Percentiles rank a stretch among this genome's conserved stretches.
Evolutionary conservation across 1,140 invertebrate species (phyloP).

Genomic region (Drosophila miranda): DNA sequence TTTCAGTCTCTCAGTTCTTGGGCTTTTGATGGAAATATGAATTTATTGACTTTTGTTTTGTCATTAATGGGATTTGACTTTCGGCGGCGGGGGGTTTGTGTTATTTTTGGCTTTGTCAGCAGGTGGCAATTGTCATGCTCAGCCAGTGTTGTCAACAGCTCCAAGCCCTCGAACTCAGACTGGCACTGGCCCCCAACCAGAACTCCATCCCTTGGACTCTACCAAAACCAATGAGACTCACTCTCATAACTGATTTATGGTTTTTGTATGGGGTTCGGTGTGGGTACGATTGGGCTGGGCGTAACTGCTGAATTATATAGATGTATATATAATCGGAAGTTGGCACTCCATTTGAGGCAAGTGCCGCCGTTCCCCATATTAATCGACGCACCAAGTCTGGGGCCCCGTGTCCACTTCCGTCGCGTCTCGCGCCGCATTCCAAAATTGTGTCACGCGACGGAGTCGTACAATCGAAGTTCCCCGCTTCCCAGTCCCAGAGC

Average conservation of each 20-base stretch:
- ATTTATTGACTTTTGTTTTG: slow-evolving; percentile 68
- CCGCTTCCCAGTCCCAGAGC: background rate
- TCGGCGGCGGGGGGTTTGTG: slow-evolving; percentile 14
- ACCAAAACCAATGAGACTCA: background rate
- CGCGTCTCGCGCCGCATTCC: slow-evolving; percentile 14
- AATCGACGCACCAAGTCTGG: slow-evolving; percentile 38
- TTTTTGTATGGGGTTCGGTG: background rate
- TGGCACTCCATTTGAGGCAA: slow-evolving; percentile 66
- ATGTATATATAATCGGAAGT: slow-evolving; percentile 58
- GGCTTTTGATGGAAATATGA: slow-evolving; percentile 59
- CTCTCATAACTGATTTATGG: slow-evolving; percentile 27
- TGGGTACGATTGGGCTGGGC: background rate
- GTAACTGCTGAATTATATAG: slow-evolving; percentile 47
- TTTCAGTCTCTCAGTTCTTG: background rate
- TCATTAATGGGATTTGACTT: slow-evolving; percentile 73
- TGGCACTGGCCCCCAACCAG: background rate
- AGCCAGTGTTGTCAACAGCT: slow-evolving; percentile 49
- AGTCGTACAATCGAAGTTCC: slow-evolving; percentile 14
- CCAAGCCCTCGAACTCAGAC: slow-evolving; percentile 13
- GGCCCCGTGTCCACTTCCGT: slow-evolving; percentile 51
- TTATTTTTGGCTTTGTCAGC: slow-evolving; percentile 11
- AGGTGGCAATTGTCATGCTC: slow-evolving; percentile 71
- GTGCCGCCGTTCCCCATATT: slow-evolving; percentile 72
- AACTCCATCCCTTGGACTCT: background rate
- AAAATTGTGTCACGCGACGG: slow-evolving; percentile 59